Evolutionary conservation across 1,140 invertebrate genomes (phyloP).

Genomic region (Aporrectodea caliginosa): DNA sequence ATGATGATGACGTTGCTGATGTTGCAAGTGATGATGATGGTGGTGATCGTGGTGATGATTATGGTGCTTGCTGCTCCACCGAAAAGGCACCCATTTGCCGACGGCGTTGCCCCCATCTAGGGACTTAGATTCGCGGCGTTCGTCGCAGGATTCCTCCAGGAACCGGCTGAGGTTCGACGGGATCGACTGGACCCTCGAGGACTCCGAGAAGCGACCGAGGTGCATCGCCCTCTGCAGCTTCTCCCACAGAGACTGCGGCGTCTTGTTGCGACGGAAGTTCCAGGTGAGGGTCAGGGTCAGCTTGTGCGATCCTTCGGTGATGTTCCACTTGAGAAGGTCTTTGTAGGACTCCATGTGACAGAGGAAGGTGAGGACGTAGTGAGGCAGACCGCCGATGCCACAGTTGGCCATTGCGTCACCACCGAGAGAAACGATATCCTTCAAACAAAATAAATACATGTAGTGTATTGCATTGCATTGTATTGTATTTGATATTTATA

Average conservation of each 20-base stretch:
- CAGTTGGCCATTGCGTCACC: too few species aligned
- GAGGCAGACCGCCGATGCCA: conserved; percentile 29
- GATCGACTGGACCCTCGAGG: conserved; percentile 1
- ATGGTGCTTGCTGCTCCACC: not conserved
- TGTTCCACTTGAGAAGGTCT: conserved; percentile 29
- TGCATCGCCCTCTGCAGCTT: conserved; percentile 20
- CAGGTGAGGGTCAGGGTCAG: conserved; percentile 24
- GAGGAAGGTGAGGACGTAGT: conserved; percentile 19
- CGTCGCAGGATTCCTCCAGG: conserved; percentile 12
- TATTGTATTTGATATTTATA: too few species aligned
- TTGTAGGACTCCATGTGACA: conserved; percentile 21
- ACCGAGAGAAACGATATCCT: too few species aligned
- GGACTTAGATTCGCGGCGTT: not conserved
- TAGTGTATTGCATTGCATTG: too few species aligned
- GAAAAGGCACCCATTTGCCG: too few species aligned
- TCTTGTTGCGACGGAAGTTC: conserved; percentile 16
- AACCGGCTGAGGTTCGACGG: conserved; percentile 9
- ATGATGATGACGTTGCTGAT: not conserved
- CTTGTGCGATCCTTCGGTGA: conserved; percentile 26
- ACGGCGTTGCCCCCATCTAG: not conserved
- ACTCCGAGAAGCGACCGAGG: not conserved
- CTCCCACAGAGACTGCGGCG: conserved; percentile 17
- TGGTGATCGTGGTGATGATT: too few species aligned
- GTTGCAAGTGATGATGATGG: too few species aligned
- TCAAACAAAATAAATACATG: too few species aligned